Evolutionary conservation across 2,113 vertebrate species (phyloP).

Genomic region (Clarias gariepinus): DNA sequence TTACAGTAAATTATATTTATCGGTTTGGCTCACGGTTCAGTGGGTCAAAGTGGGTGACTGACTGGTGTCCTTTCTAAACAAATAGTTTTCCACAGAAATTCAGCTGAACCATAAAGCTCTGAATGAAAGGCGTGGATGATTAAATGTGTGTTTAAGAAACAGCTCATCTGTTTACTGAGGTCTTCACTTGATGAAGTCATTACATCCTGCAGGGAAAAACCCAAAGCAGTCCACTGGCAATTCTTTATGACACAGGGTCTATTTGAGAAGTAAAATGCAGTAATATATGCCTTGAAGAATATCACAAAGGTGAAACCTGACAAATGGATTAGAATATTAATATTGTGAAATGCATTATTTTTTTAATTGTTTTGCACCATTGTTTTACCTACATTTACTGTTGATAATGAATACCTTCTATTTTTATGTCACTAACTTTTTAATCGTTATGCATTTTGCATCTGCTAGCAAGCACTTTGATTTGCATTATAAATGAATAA

Average conservation of each 20-base stretch:
- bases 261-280: neutral
- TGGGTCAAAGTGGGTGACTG: neutral
- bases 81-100: neutral
- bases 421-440: neutral
- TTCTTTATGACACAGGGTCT: neutral
- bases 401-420: neutral
- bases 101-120: neutral
- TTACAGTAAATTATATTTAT: neutral
- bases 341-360: neutral
- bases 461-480: neutral
- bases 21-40: too few species aligned
- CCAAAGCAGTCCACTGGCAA: neutral
- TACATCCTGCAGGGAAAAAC: slow-evolving; percentile 11
- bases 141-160: slow-evolving; percentile 20
- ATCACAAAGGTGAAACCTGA: neutral
- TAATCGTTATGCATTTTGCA: neutral
- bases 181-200: slow-evolving; percentile 29
- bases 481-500: neutral
- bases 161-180: neutral
- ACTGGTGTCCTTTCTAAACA: neutral
- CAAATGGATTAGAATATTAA: neutral
- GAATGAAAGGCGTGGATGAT: slow-evolving; percentile 9
- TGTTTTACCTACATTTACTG: neutral
- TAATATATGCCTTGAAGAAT: neutral
- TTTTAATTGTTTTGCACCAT: neutral